Evolutionary conservation across 2,797 vertebrate species (phyloP).

Genomic region (Telmatherina bonti): DNA sequence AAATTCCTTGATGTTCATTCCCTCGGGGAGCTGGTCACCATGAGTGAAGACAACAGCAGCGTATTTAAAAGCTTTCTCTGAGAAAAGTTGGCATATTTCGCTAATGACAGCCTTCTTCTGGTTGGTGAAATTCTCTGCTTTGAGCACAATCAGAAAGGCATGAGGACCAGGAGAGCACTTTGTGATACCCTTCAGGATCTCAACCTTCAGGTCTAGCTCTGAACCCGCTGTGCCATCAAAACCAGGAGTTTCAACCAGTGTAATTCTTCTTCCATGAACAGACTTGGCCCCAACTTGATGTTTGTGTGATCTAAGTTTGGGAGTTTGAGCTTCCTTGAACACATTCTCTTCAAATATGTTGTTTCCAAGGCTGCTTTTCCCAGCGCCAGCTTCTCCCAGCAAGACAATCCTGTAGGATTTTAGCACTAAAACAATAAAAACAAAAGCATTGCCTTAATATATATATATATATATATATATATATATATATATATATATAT

Average conservation of each 20-base stretch:
- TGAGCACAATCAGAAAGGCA: constrained; percentile 31
- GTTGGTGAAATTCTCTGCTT: background rate
- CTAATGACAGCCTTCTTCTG: fast-evolving
- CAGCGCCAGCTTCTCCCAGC: constrained; percentile 31
- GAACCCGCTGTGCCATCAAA: fast-evolving
- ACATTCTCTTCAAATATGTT: constrained; percentile 2
- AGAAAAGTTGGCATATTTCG: fast-evolving
- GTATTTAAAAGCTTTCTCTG: background rate
- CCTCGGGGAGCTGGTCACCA: background rate
- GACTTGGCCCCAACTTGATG: background rate
- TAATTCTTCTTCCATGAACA: background rate
- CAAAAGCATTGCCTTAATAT: too few species aligned
- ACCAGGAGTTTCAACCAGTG: constrained; percentile 9
- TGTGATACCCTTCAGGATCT: background rate
- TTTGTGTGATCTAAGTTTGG: background rate
- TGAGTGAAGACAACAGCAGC: constrained; percentile 16
- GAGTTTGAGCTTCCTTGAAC: background rate
- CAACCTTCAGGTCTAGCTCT: background rate
- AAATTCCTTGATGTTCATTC: fast-evolving
- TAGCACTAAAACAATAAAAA: background rate
- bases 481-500: too few species aligned
- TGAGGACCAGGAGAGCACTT: constrained; percentile 32
- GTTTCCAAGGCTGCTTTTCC: constrained; percentile 47
- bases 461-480: too few species aligned
- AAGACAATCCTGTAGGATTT: constrained; percentile 1